These are phyloP conservation scores for Cerastoderma edule DNA, from an alignment of 2,888 invertebrate genomes.

Conservation along the genomic window DNA sequence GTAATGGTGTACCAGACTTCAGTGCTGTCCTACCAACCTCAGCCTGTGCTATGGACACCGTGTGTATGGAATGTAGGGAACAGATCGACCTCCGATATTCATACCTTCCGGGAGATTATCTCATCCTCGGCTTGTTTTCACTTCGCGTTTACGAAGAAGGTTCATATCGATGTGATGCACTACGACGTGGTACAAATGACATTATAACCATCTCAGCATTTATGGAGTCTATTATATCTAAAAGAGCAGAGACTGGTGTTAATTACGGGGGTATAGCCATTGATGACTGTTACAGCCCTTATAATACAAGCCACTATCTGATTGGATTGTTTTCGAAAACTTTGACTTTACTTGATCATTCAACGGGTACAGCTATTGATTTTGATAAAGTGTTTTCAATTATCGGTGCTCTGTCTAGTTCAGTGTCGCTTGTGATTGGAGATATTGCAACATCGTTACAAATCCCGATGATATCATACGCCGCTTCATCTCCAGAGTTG, in stretches of 20 bases:
- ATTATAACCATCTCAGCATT: conserved; percentile 68
- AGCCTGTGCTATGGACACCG: conserved; percentile 21
- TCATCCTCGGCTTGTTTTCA: conserved; percentile 69
- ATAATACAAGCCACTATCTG: conserved; percentile 58
- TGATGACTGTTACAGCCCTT: conserved; percentile 71
- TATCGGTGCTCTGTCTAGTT: conserved; percentile 85
- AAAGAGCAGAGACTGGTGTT: conserved; percentile 33
- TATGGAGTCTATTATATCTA: conserved; percentile 51
- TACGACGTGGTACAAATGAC: conserved; percentile 56
- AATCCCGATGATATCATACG: conserved; percentile 70
- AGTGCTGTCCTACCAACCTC: conserved; percentile 30
- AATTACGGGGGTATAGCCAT: conserved; percentile 66
- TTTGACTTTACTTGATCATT: conserved; percentile 45
- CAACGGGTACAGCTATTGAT: conserved; percentile 44
- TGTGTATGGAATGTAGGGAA: conserved; percentile 48
- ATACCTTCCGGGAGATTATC: conserved; percentile 64
- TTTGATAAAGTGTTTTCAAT: conserved; percentile 82
- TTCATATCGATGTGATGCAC: conserved; percentile 57
- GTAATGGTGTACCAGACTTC: neutral
- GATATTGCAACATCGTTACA: conserved; percentile 61
- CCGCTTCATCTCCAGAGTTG: conserved; percentile 67
- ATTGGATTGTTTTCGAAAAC: conserved; percentile 60
- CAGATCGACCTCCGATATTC: conserved; percentile 52
- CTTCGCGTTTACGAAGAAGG: conserved; percentile 54
- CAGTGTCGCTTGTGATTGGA: conserved; percentile 64